phyloP scores from a whole-genome alignment of 2,797 vertebrate genomes.

The Semotilus atromaculatus region DNA sequence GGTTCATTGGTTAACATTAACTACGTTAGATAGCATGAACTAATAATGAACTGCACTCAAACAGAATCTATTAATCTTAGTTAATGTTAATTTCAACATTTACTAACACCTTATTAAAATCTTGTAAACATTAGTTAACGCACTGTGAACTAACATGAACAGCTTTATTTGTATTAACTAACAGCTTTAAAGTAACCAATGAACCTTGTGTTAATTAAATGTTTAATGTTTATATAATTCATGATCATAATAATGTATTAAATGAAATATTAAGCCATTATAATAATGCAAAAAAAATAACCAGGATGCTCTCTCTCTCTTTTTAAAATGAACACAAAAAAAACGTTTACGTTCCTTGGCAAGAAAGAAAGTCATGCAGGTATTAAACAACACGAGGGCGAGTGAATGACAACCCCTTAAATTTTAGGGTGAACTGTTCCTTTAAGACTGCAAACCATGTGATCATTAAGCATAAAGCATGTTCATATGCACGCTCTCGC shows the following conservation, averaged over 20 bases:
- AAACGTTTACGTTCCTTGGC: not conserved
- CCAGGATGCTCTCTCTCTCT: not conserved
- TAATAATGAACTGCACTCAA: too few species aligned
- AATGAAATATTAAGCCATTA: not conserved
- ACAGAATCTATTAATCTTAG: too few species aligned
- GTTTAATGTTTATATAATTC: not conserved
- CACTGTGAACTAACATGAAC: too few species aligned
- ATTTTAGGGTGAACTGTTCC: not conserved
- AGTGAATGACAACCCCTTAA: not conserved
- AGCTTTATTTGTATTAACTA: too few species aligned
- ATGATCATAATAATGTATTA: not conserved
- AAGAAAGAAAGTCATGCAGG: not conserved
- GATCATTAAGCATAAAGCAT: not conserved
- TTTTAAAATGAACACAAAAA: too few species aligned
- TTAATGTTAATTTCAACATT: too few species aligned
- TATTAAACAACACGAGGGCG: not conserved
- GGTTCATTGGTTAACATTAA: too few species aligned
- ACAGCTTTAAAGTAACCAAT: too few species aligned
- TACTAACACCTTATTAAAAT: too few species aligned
- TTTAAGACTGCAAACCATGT: conserved; percentile 9
- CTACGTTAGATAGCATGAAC: too few species aligned
- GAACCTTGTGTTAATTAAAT: too few species aligned
- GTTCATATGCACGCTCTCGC: not conserved
- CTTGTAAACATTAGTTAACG: too few species aligned
- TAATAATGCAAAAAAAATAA: not conserved